These are phyloP conservation scores for Actinernus sp. DNA, from an alignment of 92 coral and sea anemone species.

Conservation along the genomic window DNA sequence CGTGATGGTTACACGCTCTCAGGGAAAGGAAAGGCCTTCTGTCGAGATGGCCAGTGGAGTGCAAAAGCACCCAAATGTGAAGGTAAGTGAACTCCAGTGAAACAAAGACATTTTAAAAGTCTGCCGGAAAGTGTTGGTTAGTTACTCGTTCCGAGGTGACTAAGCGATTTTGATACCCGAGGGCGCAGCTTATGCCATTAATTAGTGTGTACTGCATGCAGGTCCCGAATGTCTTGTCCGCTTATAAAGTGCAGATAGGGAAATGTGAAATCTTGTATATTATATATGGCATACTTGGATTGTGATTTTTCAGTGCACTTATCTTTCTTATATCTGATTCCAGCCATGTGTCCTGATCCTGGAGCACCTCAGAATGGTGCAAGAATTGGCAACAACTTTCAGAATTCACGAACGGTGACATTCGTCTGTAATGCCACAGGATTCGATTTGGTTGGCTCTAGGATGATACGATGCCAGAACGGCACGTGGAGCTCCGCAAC, in stretches of 20 bases:
- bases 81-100: slow-evolving; percentile 16
- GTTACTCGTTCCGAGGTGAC: too few species aligned
- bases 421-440: slow-evolving; percentile 31
- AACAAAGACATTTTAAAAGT: too few species aligned
- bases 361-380: slow-evolving; percentile 56
- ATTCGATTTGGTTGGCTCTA: slow-evolving; percentile 35
- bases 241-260: too few species aligned
- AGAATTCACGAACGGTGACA: slow-evolving; percentile 3
- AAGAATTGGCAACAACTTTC: slow-evolving; percentile 24
- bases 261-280: too few species aligned
- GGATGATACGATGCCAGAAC: slow-evolving; percentile 22
- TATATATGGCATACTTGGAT: too few species aligned
- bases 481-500: slow-evolving; percentile 62
- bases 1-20: slow-evolving; percentile 13
- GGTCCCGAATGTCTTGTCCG: too few species aligned
- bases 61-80: slow-evolving; percentile 7
- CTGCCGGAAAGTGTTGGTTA: too few species aligned
- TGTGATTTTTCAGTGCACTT: too few species aligned
- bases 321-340: too few species aligned
- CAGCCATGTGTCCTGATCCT: slow-evolving; percentile 52
- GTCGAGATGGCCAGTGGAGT: slow-evolving; percentile 49
- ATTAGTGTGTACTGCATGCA: too few species aligned
- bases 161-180: too few species aligned
- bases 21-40: slow-evolving; percentile 15
- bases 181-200: too few species aligned